Evolutionary conservation across 2,113 vertebrate genomes (phyloP).

Genomic region (Paradoxurus hermaphroditus): DNA sequence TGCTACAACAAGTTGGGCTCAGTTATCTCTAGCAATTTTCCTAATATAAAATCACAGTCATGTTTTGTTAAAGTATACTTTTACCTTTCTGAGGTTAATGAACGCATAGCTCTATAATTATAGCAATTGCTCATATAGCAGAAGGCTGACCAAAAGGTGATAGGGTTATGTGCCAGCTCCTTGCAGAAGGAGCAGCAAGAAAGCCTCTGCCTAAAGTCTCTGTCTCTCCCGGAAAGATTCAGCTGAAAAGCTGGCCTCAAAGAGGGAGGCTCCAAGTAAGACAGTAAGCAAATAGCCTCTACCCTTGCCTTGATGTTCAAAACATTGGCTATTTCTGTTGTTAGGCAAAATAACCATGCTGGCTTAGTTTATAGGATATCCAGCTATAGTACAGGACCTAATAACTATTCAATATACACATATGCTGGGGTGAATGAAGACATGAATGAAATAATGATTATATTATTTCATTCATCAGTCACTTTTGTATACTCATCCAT

Average conservation of each 20-base stretch:
- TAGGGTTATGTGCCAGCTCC: background rate
- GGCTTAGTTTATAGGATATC: background rate
- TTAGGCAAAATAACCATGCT: background rate
- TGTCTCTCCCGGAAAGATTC: background rate
- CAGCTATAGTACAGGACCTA: background rate
- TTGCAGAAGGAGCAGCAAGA: too few species aligned
- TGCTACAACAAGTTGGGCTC: background rate
- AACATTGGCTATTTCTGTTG: background rate
- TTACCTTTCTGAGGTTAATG: background rate
- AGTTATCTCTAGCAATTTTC: too few species aligned
- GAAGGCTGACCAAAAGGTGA: background rate
- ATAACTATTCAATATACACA: background rate
- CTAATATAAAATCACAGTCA: background rate
- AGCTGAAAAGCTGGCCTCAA: background rate
- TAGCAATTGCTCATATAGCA: background rate
- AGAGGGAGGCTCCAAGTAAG: background rate
- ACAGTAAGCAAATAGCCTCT: background rate
- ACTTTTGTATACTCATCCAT: background rate
- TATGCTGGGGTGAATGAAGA: background rate
- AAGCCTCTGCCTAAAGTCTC: background rate
- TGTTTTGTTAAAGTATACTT: background rate
- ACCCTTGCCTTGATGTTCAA: background rate
- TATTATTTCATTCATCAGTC: background rate
- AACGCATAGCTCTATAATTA: background rate
- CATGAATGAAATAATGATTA: background rate